Base-by-base conservation (phyloP, 2,888 invertebrate species). In the Drosophila colorata region DNA sequence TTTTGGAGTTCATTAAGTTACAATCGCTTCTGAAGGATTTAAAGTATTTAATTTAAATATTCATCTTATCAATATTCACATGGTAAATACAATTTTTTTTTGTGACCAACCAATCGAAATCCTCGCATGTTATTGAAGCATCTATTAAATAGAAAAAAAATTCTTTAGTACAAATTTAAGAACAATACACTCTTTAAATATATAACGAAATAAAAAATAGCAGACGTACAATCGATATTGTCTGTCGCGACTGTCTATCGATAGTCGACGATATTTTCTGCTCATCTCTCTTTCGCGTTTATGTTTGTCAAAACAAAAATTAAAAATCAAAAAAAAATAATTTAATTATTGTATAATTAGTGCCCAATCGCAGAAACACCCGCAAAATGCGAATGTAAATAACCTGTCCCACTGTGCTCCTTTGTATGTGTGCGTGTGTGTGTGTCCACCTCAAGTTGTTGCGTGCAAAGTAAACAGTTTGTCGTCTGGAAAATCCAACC, bases 231-330 rank as follows among this genome's bases (percentile, higher is more conserved):
- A 43, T 38, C 74, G 73, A 72, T 73, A 44, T 2, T 1, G 2
- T 3, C 14, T 2, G 4, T n/a, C 13, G 11, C 1, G 13, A 20
- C 7, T 11, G 48, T 55, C 5, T 35, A 53, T 68, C 75, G 69
- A 59, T 72, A 46, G 11, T 40, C 23, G 41, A 59, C 59, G 38
- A 63, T 20, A 52, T 74, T 75, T 74, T 71, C 71, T 53, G 53
- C 71, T 68, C 74, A 75, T 84, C 83, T 76, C 82, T 80, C 71
- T 70, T 74, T 76, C 79, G 80, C 82, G 85, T 81, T 81, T 81
- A 85, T 82, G 85, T 80, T 82, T 82, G 82, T 86, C 82, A 83
- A 83, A 83, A 83, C 82, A 83, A 83, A 75, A 85, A 78, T 74
- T 63, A 47, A 52, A 48, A 41, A 78, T 55, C 47, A 64, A 47